phyloP scores from a whole-genome alignment of 2,888 invertebrate species.

The Acleris holmiana region DNA sequence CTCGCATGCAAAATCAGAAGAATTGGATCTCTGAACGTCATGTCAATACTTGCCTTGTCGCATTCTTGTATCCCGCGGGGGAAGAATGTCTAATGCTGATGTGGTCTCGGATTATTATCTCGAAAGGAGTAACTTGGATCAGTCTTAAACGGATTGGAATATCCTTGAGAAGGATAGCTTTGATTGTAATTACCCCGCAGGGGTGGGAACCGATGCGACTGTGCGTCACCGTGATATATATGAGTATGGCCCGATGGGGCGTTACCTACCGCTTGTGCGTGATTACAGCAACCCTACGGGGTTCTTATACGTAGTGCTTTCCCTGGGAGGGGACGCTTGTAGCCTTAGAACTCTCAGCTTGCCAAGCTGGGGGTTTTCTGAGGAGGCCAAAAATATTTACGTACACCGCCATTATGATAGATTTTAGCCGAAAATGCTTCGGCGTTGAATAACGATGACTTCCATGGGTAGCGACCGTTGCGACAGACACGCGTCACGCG shows the following conservation, averaged over 20 bases:
- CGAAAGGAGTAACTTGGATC: constrained; percentile 3
- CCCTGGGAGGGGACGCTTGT: too few relatives aligned
- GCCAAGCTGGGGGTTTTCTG: too few relatives aligned
- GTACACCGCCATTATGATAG: too few relatives aligned
- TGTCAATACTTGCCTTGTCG: constrained; percentile 3
- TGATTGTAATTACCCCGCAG: constrained; percentile 6
- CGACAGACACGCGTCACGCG: too few relatives aligned
- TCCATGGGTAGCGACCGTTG: too few relatives aligned
- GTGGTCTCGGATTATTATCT: background rate
- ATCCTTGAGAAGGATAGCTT: constrained; percentile 9
- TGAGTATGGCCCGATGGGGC: background rate
- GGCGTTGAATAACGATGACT: too few relatives aligned
- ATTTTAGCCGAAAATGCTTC: too few relatives aligned
- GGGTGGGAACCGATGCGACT: background rate
- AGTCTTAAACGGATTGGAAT: background rate
- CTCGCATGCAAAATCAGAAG: too few relatives aligned
- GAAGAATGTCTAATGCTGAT: background rate
- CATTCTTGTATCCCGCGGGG: background rate
- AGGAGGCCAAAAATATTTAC: too few relatives aligned
- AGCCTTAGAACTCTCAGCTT: too few relatives aligned
- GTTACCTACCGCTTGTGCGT: too few relatives aligned
- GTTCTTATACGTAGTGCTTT: too few relatives aligned
- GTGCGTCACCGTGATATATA: background rate
- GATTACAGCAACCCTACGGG: constrained; percentile 10
- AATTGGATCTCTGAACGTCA: constrained; percentile 8